Base-by-base conservation (phyloP, 2,888 invertebrate species). In the Cheilosia variabilis region DNA sequence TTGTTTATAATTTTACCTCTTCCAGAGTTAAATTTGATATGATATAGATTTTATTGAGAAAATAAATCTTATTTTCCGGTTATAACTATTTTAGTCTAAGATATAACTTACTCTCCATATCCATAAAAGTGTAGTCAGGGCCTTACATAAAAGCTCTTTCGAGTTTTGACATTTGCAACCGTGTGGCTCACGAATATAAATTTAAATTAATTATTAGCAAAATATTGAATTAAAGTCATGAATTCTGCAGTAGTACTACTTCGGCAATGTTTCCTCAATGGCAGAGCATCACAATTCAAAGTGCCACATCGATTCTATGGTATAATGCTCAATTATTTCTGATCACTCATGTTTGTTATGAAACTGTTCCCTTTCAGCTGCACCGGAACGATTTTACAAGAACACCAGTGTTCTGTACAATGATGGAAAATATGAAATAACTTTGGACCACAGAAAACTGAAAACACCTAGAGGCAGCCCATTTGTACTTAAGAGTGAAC, bases 391-490 rank as follows among this genome's bases (percentile, higher is more conserved):
- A 69, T 97, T 97, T 92, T 97, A 96, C 90, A 94, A 94, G 87
- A 94, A 94, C 86, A 96, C 96, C 0, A 94, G 95, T 81, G 95
- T 97, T 81, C 91, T 97, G 19, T 94, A 94, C 88, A 95, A 94
- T 89, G 95, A 95, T 88, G 94, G 94, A 31, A 95, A 95, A 90
- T 97, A 95, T 93, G 98, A 98, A 93, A 94, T 99, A 9, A 96
- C 96, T 19, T 93, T 99, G 87, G 99, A 99, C 91, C 96, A 97
- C 90, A 93, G 95, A 19, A 97, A 97, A 90, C 92, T 99, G 19
- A 98, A 98, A 92, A 99, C 99, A 2, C 99, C 98, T 0, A 94
- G 94, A 88, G 98, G 98, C 2, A 94, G 94, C 78, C 91, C 95
- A 9, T 95, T 99, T 88, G 93, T 94, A 82, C 95, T 98, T 0